Conservation (phyloP, 2,888 invertebrate species). For the Cephus rjabovi region DNA sequence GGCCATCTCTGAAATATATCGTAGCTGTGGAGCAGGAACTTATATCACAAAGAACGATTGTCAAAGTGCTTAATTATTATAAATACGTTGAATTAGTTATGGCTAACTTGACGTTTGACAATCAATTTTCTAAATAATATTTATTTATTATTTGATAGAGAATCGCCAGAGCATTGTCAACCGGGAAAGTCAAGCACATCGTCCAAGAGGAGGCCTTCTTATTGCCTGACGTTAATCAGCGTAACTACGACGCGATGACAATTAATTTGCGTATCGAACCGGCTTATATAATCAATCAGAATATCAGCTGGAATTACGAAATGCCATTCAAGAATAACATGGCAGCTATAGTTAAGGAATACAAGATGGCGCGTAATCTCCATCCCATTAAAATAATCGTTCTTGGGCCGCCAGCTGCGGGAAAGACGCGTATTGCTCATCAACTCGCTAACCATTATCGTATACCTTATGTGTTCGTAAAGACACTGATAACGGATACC, state of each 20-base stretch:
- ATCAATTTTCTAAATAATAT: background rate
- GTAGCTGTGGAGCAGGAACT: conserved; percentile 74
- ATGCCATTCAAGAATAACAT: conserved; percentile 68
- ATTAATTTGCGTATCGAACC: conserved; percentile 73
- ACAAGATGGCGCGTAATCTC: conserved; percentile 69
- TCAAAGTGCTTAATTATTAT: conserved; percentile 63
- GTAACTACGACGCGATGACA: conserved; percentile 70
- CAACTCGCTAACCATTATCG: conserved; percentile 72
- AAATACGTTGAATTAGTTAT: background rate
- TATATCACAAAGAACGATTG: conserved; percentile 69
- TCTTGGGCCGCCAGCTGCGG: conserved; percentile 76
- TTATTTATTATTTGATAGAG: conserved; percentile 36
- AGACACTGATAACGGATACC: conserved; percentile 70
- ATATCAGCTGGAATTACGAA: conserved; percentile 70
- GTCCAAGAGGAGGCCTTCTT: conserved; percentile 72
- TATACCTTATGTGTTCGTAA: conserved; percentile 70
- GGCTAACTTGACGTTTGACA: background rate
- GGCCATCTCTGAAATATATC: conserved; percentile 73
- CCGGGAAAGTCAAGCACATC: conserved; percentile 71
- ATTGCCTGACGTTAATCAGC: conserved; percentile 70
- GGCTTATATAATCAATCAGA: conserved; percentile 68
- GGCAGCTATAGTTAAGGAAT: conserved; percentile 63
- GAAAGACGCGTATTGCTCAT: conserved; percentile 74
- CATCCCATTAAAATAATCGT: conserved; percentile 72
- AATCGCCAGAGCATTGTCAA: conserved; percentile 69